Evolutionary conservation across 2,113 vertebrate genomes (phyloP), one percentile per base, ranked within the genome.

Genomic region (Casuarius casuarius): DNA sequence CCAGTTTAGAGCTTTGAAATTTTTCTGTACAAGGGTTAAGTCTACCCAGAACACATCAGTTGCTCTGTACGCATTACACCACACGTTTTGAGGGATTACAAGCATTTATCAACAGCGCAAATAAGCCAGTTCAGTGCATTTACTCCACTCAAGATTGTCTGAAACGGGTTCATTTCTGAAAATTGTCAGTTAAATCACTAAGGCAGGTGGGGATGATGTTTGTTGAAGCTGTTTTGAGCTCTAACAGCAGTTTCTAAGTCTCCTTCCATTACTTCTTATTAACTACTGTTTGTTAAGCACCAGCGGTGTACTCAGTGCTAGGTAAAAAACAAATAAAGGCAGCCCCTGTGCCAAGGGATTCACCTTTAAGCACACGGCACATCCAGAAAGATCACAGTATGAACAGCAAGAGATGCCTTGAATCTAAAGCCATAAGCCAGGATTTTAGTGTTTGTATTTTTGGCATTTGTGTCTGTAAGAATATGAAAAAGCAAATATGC

Each of bases 141-240:
- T 82, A 82, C 94, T 86, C 68, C 85, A 63, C 65, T 90, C 5
- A 8, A 56, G 80, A 84, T 62, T 51, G 25, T 40, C 63, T 90
- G 91, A 95, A 97, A 95, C 59, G 16, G 81, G 61, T 94, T 97
- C 23, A 61, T 89, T 96, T 96, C 87, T 72, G 96, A 71, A 74
- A 84, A 67, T 42, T 63, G 59, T 95, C 86, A 92, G 31, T 44
- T 84, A 94, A 92, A 91, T 67, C 84, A 91, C 61, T 56, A 85
- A 77, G 67, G 51, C 63, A 92, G 80, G 76, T 72, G 26, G 21
- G 44, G 66, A 83, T 51, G 74, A 74, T 74, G n/a, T 59, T 83
- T 73, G 4, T 23, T 88, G 72, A 67, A 88, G 63, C 5, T 0
- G 2, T 85, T 88, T 67, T 74, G 79, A 86, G 38, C 17, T 72